Conservation (phyloP, 2,888 invertebrate species). For the Salpingus planirostris region DNA sequence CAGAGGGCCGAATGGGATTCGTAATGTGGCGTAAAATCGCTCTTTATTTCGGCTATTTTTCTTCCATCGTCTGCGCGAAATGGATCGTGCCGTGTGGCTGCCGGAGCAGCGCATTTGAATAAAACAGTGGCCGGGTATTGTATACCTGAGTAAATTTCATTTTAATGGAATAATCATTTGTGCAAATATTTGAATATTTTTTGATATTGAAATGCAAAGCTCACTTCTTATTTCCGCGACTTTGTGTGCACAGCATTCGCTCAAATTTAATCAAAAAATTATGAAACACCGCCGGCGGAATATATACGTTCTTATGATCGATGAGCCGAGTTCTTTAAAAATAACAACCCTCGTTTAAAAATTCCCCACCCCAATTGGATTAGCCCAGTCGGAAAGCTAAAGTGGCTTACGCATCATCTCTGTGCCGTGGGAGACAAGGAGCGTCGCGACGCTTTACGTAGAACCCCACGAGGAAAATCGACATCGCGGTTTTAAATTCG, state of each 20-base stretch:
- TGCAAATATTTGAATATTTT: constrained; percentile 45
- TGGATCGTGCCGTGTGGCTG: constrained; percentile 26
- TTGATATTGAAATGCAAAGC: constrained; percentile 42
- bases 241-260: constrained; percentile 38
- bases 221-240: constrained; percentile 35
- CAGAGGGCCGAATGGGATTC: too few species aligned
- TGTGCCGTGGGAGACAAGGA: too few species aligned
- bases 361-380: constrained; percentile 27
- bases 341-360: constrained; percentile 27
- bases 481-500: too few species aligned
- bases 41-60: constrained; percentile 41
- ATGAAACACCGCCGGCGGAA: constrained; percentile 33
- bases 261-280: constrained; percentile 43
- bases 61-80: constrained; percentile 40
- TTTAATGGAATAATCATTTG: constrained; percentile 46
- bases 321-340: constrained; percentile 27
- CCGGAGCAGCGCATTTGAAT: constrained; percentile 31
- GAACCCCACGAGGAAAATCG: too few species aligned
- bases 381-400: constrained; percentile 19
- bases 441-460: too few species aligned
- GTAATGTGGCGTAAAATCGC: constrained; percentile 14
- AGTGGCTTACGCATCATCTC: constrained; percentile 10
- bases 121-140: constrained; percentile 26
- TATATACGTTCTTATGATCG: constrained; percentile 29
- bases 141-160: constrained; percentile 44